Conservation (phyloP, 2,113 vertebrate species). For the Athene cunicularia region DNA sequence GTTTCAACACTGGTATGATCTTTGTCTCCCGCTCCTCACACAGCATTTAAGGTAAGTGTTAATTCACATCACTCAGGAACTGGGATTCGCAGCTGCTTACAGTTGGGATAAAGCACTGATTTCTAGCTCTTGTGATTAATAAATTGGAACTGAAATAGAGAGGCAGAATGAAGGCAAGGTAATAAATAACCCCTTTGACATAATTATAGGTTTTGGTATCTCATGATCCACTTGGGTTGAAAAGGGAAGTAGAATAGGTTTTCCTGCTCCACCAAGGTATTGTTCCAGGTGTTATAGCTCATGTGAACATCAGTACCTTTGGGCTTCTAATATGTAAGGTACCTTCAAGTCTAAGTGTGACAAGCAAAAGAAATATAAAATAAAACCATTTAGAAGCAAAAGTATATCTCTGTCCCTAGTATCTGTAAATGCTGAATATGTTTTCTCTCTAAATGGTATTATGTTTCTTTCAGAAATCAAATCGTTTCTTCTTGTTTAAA, state of each 20-base stretch:
- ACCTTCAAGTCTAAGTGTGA: background rate
- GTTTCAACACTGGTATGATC: background rate
- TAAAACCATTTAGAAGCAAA: background rate
- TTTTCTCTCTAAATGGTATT: background rate
- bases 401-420: background rate
- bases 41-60: background rate
- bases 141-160: background rate
- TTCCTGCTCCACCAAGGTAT: background rate
- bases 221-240: background rate
- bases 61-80: background rate
- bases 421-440: background rate
- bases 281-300: background rate
- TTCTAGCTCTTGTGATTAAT: background rate
- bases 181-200: background rate
- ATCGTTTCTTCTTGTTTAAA: background rate
- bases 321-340: background rate
- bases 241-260: background rate
- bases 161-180: background rate
- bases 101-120: background rate
- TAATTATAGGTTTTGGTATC: background rate
- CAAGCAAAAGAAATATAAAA: background rate
- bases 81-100: background rate
- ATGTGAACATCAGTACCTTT: background rate
- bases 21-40: background rate
- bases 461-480: constrained; percentile 8